Percentiles rank a stretch among this genome's conserved stretches.
Evolutionary conservation across 2,113 vertebrate genomes (phyloP).

Genomic region (Pseudonaja textilis): DNA sequence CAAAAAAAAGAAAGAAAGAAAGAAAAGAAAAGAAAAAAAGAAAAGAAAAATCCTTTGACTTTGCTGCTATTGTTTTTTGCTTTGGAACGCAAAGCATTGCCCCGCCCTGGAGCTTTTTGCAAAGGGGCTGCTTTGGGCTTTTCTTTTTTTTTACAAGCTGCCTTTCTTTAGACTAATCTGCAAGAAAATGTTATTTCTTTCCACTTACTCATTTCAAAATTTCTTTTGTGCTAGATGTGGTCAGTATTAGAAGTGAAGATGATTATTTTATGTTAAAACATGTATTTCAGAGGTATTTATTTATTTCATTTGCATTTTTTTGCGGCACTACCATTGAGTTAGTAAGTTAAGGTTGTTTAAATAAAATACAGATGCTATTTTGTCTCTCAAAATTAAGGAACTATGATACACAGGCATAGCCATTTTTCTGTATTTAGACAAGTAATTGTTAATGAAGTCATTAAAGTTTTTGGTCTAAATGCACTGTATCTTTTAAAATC

Average conservation of each 20-base stretch:
- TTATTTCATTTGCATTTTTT: not conserved
- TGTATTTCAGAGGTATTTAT: not conserved
- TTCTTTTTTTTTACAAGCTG: not conserved
- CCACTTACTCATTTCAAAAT: not conserved
- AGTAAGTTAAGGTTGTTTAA: not conserved
- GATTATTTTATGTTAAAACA: not conserved
- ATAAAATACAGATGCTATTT: not conserved
- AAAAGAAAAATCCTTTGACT: not conserved
- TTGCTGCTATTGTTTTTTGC: not conserved
- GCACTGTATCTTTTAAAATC: not conserved
- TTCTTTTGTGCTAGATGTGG: accelerated
- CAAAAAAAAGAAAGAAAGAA: not conserved
- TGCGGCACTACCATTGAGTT: not conserved
- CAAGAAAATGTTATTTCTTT: not conserved
- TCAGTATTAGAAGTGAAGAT: accelerated
- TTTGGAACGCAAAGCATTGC: not conserved
- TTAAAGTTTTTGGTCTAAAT: not conserved
- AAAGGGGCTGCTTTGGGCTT: not conserved
- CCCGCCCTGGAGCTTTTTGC: not conserved
- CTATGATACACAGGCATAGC: not conserved
- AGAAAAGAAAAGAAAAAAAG: not conserved
- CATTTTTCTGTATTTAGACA: not conserved
- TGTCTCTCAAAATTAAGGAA: not conserved
- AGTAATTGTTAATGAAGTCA: not conserved
- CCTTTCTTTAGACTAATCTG: not conserved